These are phyloP conservation scores for Melanostoma scalare DNA, from an alignment of 2,888 invertebrate genomes.

Conservation along the genomic window DNA sequence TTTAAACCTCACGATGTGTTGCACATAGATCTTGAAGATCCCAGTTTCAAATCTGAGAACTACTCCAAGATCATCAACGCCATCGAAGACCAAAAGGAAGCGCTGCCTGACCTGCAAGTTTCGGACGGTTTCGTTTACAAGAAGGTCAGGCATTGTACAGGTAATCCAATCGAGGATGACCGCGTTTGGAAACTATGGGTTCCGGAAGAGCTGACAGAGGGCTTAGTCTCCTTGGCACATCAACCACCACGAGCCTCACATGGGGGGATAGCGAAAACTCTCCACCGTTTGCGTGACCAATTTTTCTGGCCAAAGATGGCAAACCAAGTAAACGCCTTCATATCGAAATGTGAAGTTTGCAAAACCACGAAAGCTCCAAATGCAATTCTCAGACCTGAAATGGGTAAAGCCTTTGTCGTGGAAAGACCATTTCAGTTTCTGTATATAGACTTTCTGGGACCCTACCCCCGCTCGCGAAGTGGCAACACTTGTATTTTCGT, in stretches of 20 bases:
- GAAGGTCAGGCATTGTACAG: background rate
- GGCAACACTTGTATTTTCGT: conserved; percentile 36
- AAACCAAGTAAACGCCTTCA: background rate
- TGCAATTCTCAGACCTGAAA: conserved; percentile 32
- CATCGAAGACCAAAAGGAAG: too few relatives aligned
- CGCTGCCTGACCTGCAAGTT: too few relatives aligned
- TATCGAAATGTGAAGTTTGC: background rate
- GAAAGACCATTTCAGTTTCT: conserved; percentile 60
- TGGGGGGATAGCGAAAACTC: conserved; percentile 8
- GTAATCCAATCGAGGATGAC: background rate
- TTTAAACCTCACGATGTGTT: background rate
- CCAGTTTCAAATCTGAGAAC: too few relatives aligned
- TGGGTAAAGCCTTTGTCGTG: conserved; percentile 32
- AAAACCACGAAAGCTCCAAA: conserved; percentile 14
- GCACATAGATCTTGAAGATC: background rate
- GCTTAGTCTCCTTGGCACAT: background rate
- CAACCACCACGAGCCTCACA: conserved; percentile 16
- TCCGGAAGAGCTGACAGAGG: background rate
- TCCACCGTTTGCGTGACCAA: background rate
- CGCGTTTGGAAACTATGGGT: conserved; percentile 17
- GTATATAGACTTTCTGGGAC: conserved; percentile 59
- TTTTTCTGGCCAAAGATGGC: conserved; percentile 14
- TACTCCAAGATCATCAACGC: too few relatives aligned
- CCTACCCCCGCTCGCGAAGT: conserved; percentile 59
- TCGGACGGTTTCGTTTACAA: too few relatives aligned